Conservation (phyloP, 2,113 vertebrate genomes). For the Lipotes vexillifer region DNA sequence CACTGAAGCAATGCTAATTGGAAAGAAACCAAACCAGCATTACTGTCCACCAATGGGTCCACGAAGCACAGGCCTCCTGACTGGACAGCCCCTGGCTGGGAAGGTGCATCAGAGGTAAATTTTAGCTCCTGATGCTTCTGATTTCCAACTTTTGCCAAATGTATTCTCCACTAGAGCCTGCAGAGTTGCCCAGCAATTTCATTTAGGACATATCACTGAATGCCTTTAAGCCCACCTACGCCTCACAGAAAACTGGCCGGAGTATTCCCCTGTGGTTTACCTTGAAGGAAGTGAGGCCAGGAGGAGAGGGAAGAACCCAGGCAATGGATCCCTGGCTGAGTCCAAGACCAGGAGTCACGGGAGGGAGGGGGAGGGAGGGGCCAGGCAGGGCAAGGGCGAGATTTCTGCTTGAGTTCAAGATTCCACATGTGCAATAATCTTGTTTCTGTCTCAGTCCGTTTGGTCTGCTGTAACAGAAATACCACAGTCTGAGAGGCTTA, state of each 20-base stretch:
- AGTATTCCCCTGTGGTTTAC: not conserved
- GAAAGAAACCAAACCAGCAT: fast-evolving
- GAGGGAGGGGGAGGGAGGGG: not conserved
- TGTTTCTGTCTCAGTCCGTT: not conserved
- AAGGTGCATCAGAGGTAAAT: not conserved
- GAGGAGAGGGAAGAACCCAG: not conserved
- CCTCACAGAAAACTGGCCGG: not conserved
- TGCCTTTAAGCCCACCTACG: not conserved
- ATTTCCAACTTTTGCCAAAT: conserved; percentile 27
- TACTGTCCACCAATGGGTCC: not conserved
- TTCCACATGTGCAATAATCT: not conserved
- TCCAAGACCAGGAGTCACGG: not conserved
- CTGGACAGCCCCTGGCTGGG: not conserved
- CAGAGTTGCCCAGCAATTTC: not conserved
- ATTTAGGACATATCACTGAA: not conserved
- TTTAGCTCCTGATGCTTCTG: not conserved
- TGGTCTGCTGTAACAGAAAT: not conserved
- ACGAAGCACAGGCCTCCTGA: not conserved
- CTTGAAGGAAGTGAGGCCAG: not conserved
- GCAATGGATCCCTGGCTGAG: too few species aligned
- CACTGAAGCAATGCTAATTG: not conserved
- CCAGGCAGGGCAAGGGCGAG: too few species aligned
- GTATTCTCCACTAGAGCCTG: not conserved
- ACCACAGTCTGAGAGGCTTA: not conserved
- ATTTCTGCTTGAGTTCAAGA: not conserved